Evolutionary conservation across 2,888 invertebrate species (phyloP), one percentile per base, ranked within the genome.

Genomic region (Carcina quercana): DNA sequence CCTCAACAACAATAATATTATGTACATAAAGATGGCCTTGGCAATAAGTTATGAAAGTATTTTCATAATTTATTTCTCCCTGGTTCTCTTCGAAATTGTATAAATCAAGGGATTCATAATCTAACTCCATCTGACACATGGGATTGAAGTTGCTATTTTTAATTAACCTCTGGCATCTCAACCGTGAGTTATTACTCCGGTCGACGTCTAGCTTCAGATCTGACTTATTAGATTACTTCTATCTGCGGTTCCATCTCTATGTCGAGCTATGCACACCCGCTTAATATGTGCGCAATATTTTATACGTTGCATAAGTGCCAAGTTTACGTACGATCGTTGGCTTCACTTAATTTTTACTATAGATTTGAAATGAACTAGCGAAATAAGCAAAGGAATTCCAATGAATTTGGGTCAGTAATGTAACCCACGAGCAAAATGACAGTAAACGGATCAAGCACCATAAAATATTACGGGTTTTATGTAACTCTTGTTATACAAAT

Each of bases 161-260:
- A 83, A 82, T 83, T 83, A 83, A 83, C 82, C 83, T 76, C 75
- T 76, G 73, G 64, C 75, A 68, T 68, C 71, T 69, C 70, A 66
- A 69, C 65, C 58, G 65, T 72, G 74, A 80, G 76, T 74, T 76
- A 80, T 78, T 74, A 66, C 75, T 64, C 47, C 59, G 59, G 69
- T 62, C 69, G 75, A 79, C 71, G 72, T 70, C 70, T 66, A 58
- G 62, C 66, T 68, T 65, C 67, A 79, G 79, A 80, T 83, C 72
- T 82, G 68, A 78, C 74, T 83, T 82, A 80, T 78, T 79, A 82
- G 83, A 83, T 83, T 83, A 80, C 59, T 67, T 70, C 60, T 79
- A 82, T 79, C 82, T 71, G 51, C 53, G 64, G 71, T 67, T 64
- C 62, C 73, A 82, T 82, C 83, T 75, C 44, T 40, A 47, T 39